Percentiles rank a stretch among this genome's conserved stretches.
phyloP scores from a whole-genome alignment of 2,888 invertebrate species.

The Bombyx huttoni region DNA sequence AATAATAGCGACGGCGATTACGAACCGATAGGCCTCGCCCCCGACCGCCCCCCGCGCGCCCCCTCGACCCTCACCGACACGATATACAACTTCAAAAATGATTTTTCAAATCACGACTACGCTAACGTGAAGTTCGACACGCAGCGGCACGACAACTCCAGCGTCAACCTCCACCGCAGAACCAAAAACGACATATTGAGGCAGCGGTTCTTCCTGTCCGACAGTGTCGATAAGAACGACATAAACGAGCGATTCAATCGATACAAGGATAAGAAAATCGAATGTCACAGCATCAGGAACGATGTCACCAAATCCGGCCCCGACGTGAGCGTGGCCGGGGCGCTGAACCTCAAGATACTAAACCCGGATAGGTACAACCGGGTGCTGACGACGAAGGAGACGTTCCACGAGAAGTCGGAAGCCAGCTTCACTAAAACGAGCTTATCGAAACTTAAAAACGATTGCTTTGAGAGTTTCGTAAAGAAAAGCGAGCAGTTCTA shows the following conservation, averaged over 20 bases:
- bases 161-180: conserved; percentile 26
- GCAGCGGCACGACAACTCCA: conserved; percentile 12
- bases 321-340: conserved; percentile 47
- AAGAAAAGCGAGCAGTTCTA: conserved; percentile 64
- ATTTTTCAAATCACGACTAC: conserved; percentile 52
- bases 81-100: conserved; percentile 58
- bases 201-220: conserved; percentile 41
- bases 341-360: conserved; percentile 54
- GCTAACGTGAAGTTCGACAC: conserved; percentile 23
- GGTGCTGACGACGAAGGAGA: conserved; percentile 53
- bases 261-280: conserved; percentile 47
- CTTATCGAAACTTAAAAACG: conserved; percentile 32
- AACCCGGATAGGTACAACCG: conserved; percentile 55
- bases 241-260: conserved; percentile 47
- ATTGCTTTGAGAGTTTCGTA: conserved; percentile 54
- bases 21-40: conserved; percentile 7
- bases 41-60: conserved; percentile 30
- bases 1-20: conserved; percentile 6
- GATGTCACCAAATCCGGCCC: conserved; percentile 51
- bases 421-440: conserved; percentile 54
- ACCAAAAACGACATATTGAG: conserved; percentile 50
- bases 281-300: conserved; percentile 56
- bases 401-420: conserved; percentile 46
- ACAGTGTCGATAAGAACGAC: conserved; percentile 41
- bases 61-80: conserved; percentile 51